Conservation (phyloP, 2,797 vertebrate genomes). For the Leptodactylus fallax region DNA sequence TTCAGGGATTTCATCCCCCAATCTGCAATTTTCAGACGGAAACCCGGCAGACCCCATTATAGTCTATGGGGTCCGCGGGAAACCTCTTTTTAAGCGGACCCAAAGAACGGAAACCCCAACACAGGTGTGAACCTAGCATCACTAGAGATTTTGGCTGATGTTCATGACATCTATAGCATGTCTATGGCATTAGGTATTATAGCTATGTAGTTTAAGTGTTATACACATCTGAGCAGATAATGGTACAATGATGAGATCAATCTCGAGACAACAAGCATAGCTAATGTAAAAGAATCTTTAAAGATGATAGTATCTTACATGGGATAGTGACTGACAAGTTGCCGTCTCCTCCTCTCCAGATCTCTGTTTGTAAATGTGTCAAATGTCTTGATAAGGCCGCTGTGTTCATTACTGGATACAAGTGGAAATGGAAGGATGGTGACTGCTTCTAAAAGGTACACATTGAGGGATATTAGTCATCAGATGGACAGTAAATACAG, state of each 20-base stretch:
- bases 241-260: neutral
- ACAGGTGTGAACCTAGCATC: too few relatives aligned
- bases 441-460: constrained; percentile 76
- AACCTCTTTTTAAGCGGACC: too few relatives aligned
- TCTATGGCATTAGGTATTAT: too few relatives aligned
- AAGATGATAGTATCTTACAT: constrained; percentile 76
- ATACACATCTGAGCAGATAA: neutral
- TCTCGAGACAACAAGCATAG: neutral
- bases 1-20: too few relatives aligned
- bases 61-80: too few relatives aligned
- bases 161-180: too few relatives aligned
- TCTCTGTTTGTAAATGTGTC: constrained; percentile 80
- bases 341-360: constrained; percentile 81
- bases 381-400: constrained; percentile 86
- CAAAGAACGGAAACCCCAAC: too few relatives aligned
- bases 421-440: constrained; percentile 84
- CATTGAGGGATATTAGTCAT: too few relatives aligned
- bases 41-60: too few relatives aligned
- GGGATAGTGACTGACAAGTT: constrained; percentile 79
- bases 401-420: constrained; percentile 85
- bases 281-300: neutral
- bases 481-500: neutral
- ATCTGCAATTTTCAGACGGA: too few relatives aligned
- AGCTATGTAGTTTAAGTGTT: too few relatives aligned
- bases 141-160: too few relatives aligned